Evolutionary conservation across 2,113 vertebrate genomes (phyloP).

Genomic region (Damaliscus lunatus): DNA sequence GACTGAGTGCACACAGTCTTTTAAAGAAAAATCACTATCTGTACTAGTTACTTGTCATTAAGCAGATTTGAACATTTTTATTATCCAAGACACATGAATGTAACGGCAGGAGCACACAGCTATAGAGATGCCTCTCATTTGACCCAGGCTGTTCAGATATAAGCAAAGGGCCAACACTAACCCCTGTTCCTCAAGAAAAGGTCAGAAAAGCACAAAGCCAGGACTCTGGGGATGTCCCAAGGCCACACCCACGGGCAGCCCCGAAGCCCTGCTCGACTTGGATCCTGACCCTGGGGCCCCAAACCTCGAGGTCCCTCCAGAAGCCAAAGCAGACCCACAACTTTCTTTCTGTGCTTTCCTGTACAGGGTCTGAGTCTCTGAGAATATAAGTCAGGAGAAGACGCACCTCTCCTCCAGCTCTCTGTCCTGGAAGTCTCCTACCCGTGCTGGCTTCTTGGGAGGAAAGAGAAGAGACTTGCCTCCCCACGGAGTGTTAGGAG

Average conservation of each 20-base stretch:
- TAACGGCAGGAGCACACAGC: not conserved
- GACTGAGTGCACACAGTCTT: not conserved
- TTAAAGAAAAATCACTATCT: not conserved
- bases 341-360: not conserved
- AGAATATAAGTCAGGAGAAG: not conserved
- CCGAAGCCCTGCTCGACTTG: not conserved
- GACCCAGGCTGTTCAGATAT: not conserved
- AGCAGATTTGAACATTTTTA: not conserved
- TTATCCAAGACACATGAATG: not conserved
- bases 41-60: not conserved
- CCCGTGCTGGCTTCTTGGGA: slow-evolving; percentile 68
- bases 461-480: slow-evolving; percentile 85
- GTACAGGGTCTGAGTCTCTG: not conserved
- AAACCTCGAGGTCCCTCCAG: not conserved
- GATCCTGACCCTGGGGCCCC: not conserved
- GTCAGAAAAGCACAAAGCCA: not conserved
- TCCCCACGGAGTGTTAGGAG: slow-evolving; percentile 78
- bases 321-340: not conserved
- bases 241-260: not conserved
- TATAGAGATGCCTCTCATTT: too few relatives aligned
- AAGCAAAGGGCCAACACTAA: not conserved
- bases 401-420: slow-evolving; percentile 79
- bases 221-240: not conserved
- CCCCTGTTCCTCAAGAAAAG: not conserved
- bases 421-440: slow-evolving; percentile 4